Base-by-base conservation (phyloP, 2,888 invertebrate genomes). In the Selenia dentaria region DNA sequence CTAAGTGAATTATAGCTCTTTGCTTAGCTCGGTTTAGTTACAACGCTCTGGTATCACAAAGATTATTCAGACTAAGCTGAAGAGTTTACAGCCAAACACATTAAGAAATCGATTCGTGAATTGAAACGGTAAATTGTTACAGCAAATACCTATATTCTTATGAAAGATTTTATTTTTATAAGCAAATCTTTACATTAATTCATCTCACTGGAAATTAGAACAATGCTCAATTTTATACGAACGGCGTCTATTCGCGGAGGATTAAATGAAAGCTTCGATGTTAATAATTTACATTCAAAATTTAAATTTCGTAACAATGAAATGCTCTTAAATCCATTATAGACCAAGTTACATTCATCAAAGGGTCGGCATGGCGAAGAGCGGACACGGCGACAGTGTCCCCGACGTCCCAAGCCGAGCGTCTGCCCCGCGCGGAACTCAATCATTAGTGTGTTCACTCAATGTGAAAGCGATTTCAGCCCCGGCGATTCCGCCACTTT, bases 401-500 rank as follows among this genome's bases (percentile, higher is more conserved):
- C 45, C 50, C 43, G 49, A 32, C 25, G 59, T 55, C 56, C 43
- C 48, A 39, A 53, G 49, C 56, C 47, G 54, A 47, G 55, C 64
- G 69, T 62, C 62, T 73, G 76, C 64, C 70, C 70, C 67, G 71
- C 73, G 70, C 88, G 89, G 90, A 90, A 89, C 88, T 83, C 81
- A 76, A 86, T 90, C 90, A 89, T 90, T 90, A 90, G 88, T 86
- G 86, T 89, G 89, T 70, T 87, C 89, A 85, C 81, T 88, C 89
- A 74, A 84, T 83, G 82, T 76, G 85, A 88, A 90, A 89, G 82
- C 82, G 88, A 86, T 88, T 87, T 85, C 79, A 80, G 79, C 83
- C 83, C 73, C 69, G 64, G 74, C 77, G 71, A 74, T 77, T 77
- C 74, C 73, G 72, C 80, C 80, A 70, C 81, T 81, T 87, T 87